phyloP scores from a whole-genome alignment of 92 coral and sea anemone genomes.

The Palythoa heliodiscus region DNA sequence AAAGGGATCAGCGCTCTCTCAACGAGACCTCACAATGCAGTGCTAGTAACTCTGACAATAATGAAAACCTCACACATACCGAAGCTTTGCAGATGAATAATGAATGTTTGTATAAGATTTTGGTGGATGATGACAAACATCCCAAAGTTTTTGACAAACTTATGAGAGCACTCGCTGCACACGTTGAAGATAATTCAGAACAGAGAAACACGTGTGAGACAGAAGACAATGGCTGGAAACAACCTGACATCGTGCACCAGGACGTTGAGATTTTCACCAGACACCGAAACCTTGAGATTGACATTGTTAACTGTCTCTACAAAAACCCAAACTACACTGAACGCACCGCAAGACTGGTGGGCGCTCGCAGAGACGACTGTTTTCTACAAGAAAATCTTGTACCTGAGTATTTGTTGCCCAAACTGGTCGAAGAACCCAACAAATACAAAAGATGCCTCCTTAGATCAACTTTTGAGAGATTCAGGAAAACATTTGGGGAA shows the following conservation, averaged over 20 bases:
- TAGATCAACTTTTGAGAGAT: constrained; percentile 12
- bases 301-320: neutral
- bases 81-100: neutral
- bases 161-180: neutral
- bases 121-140: constrained; percentile 11
- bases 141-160: constrained; percentile 19
- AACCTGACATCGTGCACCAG: neutral
- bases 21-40: neutral
- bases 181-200: neutral
- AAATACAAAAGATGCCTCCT: constrained; percentile 46
- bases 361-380: neutral
- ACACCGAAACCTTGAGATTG: constrained; percentile 17
- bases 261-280: constrained; percentile 15
- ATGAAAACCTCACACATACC: neutral
- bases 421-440: constrained; percentile 53
- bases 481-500: constrained; percentile 19
- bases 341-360: neutral
- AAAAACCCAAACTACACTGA: neutral
- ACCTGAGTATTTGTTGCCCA: constrained; percentile 44
- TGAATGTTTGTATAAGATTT: neutral
- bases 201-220: neutral
- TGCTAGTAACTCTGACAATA: neutral
- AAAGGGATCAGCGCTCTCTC: neutral
- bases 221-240: neutral
- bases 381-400: constrained; percentile 45